phyloP scores from a whole-genome alignment of 2,888 invertebrate genomes.

The Andrena bucephala region DNA sequence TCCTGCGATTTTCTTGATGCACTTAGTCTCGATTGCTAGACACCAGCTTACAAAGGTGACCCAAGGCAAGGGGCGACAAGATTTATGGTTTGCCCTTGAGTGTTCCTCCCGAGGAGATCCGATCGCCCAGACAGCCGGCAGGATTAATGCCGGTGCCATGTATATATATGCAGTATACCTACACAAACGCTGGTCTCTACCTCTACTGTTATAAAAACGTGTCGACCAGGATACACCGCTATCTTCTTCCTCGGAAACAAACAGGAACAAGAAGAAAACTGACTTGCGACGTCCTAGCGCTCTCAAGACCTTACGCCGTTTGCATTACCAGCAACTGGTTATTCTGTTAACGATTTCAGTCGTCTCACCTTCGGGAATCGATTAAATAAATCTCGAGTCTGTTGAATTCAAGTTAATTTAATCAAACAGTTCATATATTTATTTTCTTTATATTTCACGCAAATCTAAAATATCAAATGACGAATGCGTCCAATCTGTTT shows the following conservation, averaged over 20 bases:
- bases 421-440: neutral
- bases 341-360: slow-evolving; percentile 40
- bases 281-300: slow-evolving; percentile 20
- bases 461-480: too few species aligned
- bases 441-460: neutral
- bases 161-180: neutral
- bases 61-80: slow-evolving; percentile 51
- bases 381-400: neutral
- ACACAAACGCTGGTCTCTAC: slow-evolving; percentile 27
- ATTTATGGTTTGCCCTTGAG: slow-evolving; percentile 66
- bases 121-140: slow-evolving; percentile 56
- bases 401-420: neutral
- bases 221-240: slow-evolving; percentile 27
- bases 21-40: slow-evolving; percentile 45
- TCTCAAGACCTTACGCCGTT: slow-evolving; percentile 16
- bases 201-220: slow-evolving; percentile 39
- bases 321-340: slow-evolving; percentile 1
- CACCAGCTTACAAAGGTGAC: slow-evolving; percentile 57
- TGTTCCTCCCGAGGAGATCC: slow-evolving; percentile 54
- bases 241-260: slow-evolving; percentile 37
- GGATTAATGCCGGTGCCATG: slow-evolving; percentile 60
- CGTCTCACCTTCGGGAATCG: slow-evolving; percentile 11
- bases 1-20: slow-evolving; percentile 51
- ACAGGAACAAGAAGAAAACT: slow-evolving; percentile 16
- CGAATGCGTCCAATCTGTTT: neutral